Base-by-base conservation (phyloP, 2,888 invertebrate genomes). In the Coelopa pilipes region DNA sequence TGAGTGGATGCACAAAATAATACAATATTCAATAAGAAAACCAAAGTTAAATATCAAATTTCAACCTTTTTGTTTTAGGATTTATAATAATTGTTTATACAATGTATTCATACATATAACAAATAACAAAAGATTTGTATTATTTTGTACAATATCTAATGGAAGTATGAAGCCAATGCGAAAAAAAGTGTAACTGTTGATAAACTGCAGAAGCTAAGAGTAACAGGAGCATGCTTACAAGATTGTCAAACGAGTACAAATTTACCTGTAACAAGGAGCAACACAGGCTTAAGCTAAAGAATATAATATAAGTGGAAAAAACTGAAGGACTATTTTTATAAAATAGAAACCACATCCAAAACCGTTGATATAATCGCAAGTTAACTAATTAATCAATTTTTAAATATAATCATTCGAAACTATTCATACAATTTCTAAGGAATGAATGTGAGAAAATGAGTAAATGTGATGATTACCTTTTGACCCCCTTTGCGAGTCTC, bases 401-500 rank as follows among this genome's bases (percentile, higher is more conserved):
- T 34, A 2, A 34, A 34, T 34, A 34, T 7, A 21, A 34, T 17
- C 75, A 46, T 62, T 55, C 24, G 62, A 45, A 60, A 71, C 65
- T 65, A 57, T 63, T 55, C 65, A 47, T 34, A 71, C 59, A 70
- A n/a, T 45, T 62, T 73, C 62, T 70, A 62, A 19, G 13, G 59
- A 62, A 24, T 62, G 34, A 15, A 34, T 13, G 55, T 53, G 63
- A 65, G 59, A 67, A 9, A 46, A 55, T 55, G 55, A 13, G 46
- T 46, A 66, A 72, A 72, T 72, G 67, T 82, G 82, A 79, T 85
- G 86, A 84, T 86, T 88, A 88, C 88, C 88, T 88, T 88, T 86
- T 87, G 87, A 80, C 85, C 86, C 83, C 86, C 86, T 84, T 88
- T 88, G 83, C 88, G 88, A 80, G 84, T 85, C 81, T 88, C 88